phyloP scores from a whole-genome alignment of 1,140 invertebrate species.

The Pteromalus puparum region DNA sequence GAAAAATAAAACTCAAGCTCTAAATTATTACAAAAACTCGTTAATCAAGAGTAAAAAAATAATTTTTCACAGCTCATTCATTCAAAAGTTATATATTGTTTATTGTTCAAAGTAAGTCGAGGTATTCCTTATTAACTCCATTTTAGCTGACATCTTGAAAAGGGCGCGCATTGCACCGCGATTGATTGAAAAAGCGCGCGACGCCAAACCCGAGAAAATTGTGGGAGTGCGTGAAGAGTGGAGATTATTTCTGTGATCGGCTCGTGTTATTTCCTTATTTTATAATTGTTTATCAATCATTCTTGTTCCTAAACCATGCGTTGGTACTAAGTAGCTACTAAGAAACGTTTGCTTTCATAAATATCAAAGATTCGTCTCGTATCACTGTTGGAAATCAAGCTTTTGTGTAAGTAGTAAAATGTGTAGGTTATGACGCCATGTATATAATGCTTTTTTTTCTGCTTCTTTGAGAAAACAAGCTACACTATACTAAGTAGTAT shows the following conservation, averaged over 20 bases:
- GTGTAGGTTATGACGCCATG: constrained; percentile 36
- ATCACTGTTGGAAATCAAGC: neutral
- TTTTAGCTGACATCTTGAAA: neutral
- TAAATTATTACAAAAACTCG: no score
- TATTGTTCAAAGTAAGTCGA: neutral
- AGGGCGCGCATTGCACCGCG: constrained; percentile 22
- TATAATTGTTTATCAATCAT: neutral
- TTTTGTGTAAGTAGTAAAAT: constrained; percentile 5
- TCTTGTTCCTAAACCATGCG: constrained; percentile 3
- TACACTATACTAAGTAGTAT: neutral
- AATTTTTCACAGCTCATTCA: no score
- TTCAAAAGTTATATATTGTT: no score
- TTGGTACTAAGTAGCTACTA: neutral
- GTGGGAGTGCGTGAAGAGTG: neutral
- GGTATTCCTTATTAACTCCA: neutral
- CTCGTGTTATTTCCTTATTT: neutral
- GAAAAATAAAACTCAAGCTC: neutral
- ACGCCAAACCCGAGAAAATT: neutral
- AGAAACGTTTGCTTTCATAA: neutral
- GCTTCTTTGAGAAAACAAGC: neutral
- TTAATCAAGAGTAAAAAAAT: no score
- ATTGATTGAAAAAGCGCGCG: constrained; percentile 50
- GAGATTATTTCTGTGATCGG: neutral
- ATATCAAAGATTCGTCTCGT: neutral
- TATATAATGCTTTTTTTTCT: neutral